Conservation (phyloP, 1,140 invertebrate genomes). For the Habropoda laboriosa region DNA sequence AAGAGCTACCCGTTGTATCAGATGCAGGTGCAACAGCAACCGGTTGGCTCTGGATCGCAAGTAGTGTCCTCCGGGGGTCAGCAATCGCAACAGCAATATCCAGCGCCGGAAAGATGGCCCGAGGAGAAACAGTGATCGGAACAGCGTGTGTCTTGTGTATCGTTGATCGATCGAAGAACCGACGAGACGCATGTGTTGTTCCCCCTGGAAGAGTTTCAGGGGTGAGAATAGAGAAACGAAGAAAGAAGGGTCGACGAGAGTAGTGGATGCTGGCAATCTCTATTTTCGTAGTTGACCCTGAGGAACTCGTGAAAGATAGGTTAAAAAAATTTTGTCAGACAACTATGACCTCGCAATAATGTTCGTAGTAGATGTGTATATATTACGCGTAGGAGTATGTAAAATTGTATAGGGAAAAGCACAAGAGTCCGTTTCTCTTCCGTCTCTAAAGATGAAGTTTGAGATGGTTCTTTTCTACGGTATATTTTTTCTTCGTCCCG, state of each 20-base stretch:
- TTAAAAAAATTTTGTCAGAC: background rate
- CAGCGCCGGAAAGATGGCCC: conserved; percentile 66
- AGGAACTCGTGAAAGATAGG: background rate
- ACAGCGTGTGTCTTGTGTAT: conserved; percentile 3
- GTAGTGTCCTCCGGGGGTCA: conserved; percentile 53
- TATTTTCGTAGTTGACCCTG: background rate
- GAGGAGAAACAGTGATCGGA: conserved; percentile 73
- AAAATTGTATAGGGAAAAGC: conserved; percentile 1
- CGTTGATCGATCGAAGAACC: background rate
- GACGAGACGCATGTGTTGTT: background rate
- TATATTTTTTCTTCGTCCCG: background rate
- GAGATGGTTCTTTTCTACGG: conserved; percentile 31
- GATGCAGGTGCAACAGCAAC: conserved; percentile 69
- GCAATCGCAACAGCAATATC: conserved; percentile 69
- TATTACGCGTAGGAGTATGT: background rate
- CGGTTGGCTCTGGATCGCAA: conserved; percentile 59
- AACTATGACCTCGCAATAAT: conserved; percentile 46
- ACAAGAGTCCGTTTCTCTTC: conserved; percentile 14
- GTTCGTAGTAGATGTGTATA: conserved; percentile 11
- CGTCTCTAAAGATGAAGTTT: no score
- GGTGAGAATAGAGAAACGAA: background rate
- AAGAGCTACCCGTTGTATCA: conserved; percentile 81
- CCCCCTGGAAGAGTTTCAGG: background rate
- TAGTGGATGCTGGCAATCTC: conserved; percentile 44
- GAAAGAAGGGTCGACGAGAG: conserved; percentile 24